Percentiles rank a stretch among this genome's conserved stretches.
Conservation (phyloP, 2,888 invertebrate species). For the Epistrophella euchroma region DNA sequence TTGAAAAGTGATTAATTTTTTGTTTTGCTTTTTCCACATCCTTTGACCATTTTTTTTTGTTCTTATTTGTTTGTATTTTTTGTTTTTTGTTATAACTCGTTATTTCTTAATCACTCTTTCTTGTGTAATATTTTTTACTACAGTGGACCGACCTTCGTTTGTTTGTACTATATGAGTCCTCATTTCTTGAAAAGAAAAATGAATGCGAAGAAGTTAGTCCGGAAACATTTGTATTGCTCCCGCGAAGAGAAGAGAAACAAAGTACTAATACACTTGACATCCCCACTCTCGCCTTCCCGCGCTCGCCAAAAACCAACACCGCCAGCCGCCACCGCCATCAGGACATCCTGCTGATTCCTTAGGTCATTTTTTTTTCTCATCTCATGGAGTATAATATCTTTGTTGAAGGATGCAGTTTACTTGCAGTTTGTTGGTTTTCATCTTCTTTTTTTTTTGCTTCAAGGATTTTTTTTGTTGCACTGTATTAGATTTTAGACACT, state of each 20-base stretch:
- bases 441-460: neutral
- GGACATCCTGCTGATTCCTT: conserved; percentile 70
- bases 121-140: conserved; percentile 34
- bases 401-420: conserved; percentile 68
- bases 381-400: conserved; percentile 64
- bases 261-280: conserved; percentile 24
- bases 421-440: conserved; percentile 55
- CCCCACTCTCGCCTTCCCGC: neutral
- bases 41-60: conserved; percentile 7
- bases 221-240: conserved; percentile 73
- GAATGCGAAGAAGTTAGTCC: conserved; percentile 20
- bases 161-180: conserved; percentile 24
- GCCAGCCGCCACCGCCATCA: neutral
- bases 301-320: neutral
- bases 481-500: conserved; percentile 46
- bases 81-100: conserved; percentile 51
- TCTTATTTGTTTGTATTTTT: neutral
- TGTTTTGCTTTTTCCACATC: conserved; percentile 11
- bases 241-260: conserved; percentile 31
- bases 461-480: neutral
- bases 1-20: conserved; percentile 72
- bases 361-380: conserved; percentile 55
- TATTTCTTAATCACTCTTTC: conserved; percentile 68
- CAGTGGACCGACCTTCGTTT: conserved; percentile 14
- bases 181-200: conserved; percentile 35